phyloP scores from a whole-genome alignment of 2,888 invertebrate genomes.

The Philhelius pedissequus region DNA sequence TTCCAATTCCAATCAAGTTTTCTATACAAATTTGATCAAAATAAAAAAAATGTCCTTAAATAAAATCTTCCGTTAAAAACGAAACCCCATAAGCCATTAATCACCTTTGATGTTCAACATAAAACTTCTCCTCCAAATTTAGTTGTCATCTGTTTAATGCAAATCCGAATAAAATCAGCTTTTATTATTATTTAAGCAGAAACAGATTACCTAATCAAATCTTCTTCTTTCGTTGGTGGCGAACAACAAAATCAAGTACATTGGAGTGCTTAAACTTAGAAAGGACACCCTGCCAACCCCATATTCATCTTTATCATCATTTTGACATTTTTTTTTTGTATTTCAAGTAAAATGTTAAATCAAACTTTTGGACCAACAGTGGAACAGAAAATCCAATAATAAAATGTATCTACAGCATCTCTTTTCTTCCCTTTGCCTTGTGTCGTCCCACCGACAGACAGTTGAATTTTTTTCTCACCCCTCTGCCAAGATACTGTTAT shows the following conservation, averaged over 20 bases:
- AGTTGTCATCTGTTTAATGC: constrained; percentile 21
- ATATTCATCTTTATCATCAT: not conserved
- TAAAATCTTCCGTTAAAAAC: not conserved
- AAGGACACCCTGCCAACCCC: too few relatives aligned
- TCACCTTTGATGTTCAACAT: constrained; percentile 15
- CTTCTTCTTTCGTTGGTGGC: constrained; percentile 2
- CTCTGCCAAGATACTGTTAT: not conserved
- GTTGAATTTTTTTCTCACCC: not conserved
- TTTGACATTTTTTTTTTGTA: not conserved
- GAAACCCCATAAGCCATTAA: constrained; percentile 17
- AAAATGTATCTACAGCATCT: constrained; percentile 20
- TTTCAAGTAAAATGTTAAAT: constrained; percentile 25
- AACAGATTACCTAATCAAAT: constrained; percentile 31
- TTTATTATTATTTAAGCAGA: constrained; percentile 31
- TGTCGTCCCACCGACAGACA: not conserved
- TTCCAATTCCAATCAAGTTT: not conserved
- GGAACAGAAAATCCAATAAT: constrained; percentile 41
- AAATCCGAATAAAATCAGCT: constrained; percentile 24
- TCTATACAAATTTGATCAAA: not conserved
- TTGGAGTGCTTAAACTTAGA: not conserved
- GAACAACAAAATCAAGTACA: not conserved
- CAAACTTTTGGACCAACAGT: constrained; percentile 9
- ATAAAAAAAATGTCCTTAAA: not conserved
- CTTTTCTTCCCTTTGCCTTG: not conserved
- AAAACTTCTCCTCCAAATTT: not conserved